These are phyloP conservation scores for Cephus nigrinus DNA, from an alignment of 2,888 invertebrate genomes.

Conservation along the genomic window DNA sequence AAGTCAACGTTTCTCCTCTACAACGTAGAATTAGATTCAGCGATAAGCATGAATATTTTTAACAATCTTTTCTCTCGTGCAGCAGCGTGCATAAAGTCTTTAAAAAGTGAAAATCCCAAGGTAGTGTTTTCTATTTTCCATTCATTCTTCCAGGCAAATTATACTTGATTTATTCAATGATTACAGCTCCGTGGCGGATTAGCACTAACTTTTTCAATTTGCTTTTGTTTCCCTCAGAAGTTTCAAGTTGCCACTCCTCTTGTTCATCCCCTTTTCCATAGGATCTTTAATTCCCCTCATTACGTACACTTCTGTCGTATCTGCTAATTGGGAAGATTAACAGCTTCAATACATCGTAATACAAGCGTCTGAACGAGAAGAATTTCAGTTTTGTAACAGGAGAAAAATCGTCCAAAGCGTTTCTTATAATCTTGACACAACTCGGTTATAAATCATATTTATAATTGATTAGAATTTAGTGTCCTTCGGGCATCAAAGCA, in stretches of 20 bases:
- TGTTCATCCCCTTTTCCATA: neutral
- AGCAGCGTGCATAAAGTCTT: neutral
- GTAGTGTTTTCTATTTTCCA: neutral
- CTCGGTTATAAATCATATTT: neutral
- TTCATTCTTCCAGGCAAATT: neutral
- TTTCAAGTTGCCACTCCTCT: constrained; percentile 23
- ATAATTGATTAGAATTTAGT: neutral
- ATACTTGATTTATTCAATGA: neutral
- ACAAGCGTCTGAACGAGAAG: neutral
- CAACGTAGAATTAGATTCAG: neutral
- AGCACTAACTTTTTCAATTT: constrained; percentile 25
- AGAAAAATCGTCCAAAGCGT: neutral
- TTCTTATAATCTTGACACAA: neutral
- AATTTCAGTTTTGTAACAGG: neutral
- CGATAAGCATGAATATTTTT: neutral
- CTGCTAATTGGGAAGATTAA: constrained; percentile 46
- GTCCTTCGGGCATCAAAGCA: neutral
- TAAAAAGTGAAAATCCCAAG: neutral
- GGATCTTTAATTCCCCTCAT: constrained; percentile 19
- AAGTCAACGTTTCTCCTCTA: neutral
- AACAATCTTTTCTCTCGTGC: neutral
- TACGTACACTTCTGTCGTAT: constrained; percentile 20
- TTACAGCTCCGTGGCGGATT: neutral
- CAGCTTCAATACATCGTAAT: constrained; percentile 6
- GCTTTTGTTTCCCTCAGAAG: constrained; percentile 15